Base-by-base conservation (phyloP, 1,140 invertebrate genomes). In the Drosophila nikananu region DNA sequence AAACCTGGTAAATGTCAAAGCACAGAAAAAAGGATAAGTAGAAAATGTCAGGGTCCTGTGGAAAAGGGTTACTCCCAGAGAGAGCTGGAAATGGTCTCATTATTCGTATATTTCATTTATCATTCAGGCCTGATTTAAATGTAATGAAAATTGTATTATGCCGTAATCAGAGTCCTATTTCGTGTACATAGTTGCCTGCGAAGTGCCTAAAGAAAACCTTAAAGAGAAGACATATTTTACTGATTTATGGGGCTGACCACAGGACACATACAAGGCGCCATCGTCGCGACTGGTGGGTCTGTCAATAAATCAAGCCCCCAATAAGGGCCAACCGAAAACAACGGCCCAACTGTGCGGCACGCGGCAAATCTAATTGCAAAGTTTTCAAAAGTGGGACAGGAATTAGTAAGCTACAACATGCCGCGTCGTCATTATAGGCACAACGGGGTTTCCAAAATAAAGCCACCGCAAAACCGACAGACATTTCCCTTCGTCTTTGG, bases 101-200 rank as follows among this genome's bases (percentile, higher is more conserved):
- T 89, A 90, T 90, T 90, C 77, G 27, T 80, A 63, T 77, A 86
- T 89, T 89, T 86, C 81, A 86, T 89, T 89, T 90, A 90, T 89
- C 86, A 90, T 89, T 77, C 66, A 48, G 61, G 68, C 81, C 71
- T 90, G 86, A 82, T 90, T 82, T 72, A 80, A 82, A 71, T 80
- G 81, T 82, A 89, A 89, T 89, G 86, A 90, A 90, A 90, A 70
- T 86, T 73, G 86, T 82, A 86, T 90, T 84, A 89, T 86, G 64
- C 68, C 68, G 67, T 90, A 86, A 82, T 90, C 86, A 52, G 17
- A 48, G 61, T 41, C 41, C 32, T 27, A 27, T 42, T 61, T 30
- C 48, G 7, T n/a, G n/a, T 12, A 30, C 25, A 27, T 21, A 44
- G 37, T 70, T 35, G 35, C 8, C 4, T 13, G 21, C 15, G 54